Evolutionary conservation across 1,140 invertebrate species (phyloP).

Genomic region (Parapsyche elsis): DNA sequence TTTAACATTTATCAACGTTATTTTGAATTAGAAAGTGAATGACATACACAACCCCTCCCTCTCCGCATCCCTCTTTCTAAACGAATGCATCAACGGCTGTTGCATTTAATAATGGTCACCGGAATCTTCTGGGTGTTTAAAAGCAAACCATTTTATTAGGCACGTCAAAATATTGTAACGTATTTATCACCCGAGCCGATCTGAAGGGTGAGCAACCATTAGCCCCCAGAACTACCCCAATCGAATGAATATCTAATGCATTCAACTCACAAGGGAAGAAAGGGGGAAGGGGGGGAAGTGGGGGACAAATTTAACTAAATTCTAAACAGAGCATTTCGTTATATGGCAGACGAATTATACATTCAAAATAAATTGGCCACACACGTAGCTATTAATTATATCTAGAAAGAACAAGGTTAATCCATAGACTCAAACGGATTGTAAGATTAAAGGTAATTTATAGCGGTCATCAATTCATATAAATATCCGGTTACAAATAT

Average conservation of each 20-base stretch:
- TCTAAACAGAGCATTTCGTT: neutral
- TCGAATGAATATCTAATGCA: constrained; percentile 45
- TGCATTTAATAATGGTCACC: constrained; percentile 38
- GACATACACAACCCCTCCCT: neutral
- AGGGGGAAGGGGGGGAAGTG: neutral
- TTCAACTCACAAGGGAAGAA: neutral
- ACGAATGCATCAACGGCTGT: neutral
- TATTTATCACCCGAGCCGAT: constrained; percentile 37
- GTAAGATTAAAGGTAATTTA: too few relatives aligned
- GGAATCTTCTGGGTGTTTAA: constrained; percentile 38
- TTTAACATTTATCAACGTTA: too few relatives aligned
- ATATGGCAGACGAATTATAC: too few relatives aligned
- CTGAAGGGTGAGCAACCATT: constrained; percentile 45
- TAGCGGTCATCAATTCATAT: too few relatives aligned
- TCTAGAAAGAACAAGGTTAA: too few relatives aligned
- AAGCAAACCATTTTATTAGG: constrained; percentile 47
- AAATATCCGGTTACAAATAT: too few relatives aligned
- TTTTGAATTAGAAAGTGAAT: too few relatives aligned
- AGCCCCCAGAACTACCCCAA: constrained; percentile 15
- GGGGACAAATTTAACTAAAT: constrained; percentile 1
- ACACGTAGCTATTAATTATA: too few relatives aligned
- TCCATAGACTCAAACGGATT: too few relatives aligned
- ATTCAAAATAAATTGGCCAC: too few relatives aligned
- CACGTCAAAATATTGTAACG: constrained; percentile 47
- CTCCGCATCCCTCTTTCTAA: neutral